A percentile compares a stretch with the other conserved stretches of the same genome.
These are phyloP conservation scores for Megathymus violae DNA, from an alignment of 1,140 invertebrate species.

Conservation along the genomic window DNA sequence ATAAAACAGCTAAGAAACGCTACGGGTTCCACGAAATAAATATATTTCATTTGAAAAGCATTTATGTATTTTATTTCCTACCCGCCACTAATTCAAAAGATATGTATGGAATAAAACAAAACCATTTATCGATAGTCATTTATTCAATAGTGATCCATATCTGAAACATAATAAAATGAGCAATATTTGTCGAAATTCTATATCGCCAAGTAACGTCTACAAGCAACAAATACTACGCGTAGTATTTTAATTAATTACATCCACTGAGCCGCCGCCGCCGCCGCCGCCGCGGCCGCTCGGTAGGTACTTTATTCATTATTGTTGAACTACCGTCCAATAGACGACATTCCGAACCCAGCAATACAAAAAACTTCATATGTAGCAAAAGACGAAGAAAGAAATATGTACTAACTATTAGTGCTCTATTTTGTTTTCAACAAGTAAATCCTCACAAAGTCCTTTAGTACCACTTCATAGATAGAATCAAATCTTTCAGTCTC, in stretches of 20 bases:
- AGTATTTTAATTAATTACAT: too few species aligned
- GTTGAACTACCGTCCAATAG: too few species aligned
- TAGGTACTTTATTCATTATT: too few species aligned
- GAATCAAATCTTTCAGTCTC: constrained; percentile 5
- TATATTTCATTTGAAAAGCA: constrained; percentile 78
- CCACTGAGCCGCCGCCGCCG: too few species aligned
- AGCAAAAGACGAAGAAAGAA: too few species aligned
- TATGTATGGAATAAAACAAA: neutral
- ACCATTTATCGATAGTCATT: constrained; percentile 21
- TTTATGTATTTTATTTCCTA: constrained; percentile 53
- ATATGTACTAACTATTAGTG: too few species aligned
- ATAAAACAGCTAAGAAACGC: constrained; percentile 81
- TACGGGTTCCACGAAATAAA: constrained; percentile 83
- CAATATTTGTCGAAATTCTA: constrained; percentile 5
- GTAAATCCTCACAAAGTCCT: neutral
- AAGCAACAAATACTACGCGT: constrained; percentile 4
- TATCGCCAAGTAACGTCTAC: neutral
- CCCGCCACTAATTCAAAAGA: neutral
- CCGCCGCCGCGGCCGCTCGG: too few species aligned
- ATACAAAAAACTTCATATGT: too few species aligned
- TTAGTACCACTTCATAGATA: neutral
- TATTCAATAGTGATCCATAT: constrained; percentile 37
- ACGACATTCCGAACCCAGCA: too few species aligned
- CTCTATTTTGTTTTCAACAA: too few species aligned
- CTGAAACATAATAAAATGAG: constrained; percentile 28